Evolutionary conservation across 2,888 invertebrate species (phyloP).

Genomic region (Molanna angustata): DNA sequence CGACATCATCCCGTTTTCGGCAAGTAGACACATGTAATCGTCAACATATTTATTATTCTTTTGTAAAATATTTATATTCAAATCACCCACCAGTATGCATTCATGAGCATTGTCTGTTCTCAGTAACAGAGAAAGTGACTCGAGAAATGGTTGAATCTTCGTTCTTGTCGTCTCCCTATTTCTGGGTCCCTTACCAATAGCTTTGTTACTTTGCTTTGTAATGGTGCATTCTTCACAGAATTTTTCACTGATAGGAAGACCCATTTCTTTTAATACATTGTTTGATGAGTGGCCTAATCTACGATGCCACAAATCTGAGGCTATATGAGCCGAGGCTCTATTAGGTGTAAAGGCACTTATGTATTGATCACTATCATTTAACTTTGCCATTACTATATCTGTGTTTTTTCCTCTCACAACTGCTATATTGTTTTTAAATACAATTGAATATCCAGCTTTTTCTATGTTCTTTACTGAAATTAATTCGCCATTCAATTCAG

Average conservation of each 20-base stretch:
- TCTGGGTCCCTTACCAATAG: neutral
- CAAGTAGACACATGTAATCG: too few relatives aligned
- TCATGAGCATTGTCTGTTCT: too few relatives aligned
- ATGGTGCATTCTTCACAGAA: slow-evolving; percentile 1
- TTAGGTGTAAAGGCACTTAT: neutral
- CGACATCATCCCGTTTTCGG: too few relatives aligned
- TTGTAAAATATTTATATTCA: too few relatives aligned
- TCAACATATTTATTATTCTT: too few relatives aligned
- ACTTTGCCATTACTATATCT: slow-evolving; percentile 2
- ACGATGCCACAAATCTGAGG: neutral
- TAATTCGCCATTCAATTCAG: neutral
- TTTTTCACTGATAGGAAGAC: neutral
- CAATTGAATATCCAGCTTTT: slow-evolving; percentile 1
- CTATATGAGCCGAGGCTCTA: neutral
- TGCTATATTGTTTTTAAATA: neutral
- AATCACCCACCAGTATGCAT: too few relatives aligned
- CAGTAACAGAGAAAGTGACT: too few relatives aligned
- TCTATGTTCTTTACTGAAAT: slow-evolving; percentile 3
- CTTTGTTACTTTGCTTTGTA: neutral
- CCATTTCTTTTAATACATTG: neutral
- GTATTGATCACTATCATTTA: slow-evolving; percentile 1
- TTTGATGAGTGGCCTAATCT: slow-evolving; percentile 1
- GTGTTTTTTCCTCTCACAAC: neutral
- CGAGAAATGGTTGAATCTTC: too few relatives aligned
- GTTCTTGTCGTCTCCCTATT: too few relatives aligned